phyloP scores from a whole-genome alignment of 1,140 invertebrate species.

The Aradophagus sp. region DNA sequence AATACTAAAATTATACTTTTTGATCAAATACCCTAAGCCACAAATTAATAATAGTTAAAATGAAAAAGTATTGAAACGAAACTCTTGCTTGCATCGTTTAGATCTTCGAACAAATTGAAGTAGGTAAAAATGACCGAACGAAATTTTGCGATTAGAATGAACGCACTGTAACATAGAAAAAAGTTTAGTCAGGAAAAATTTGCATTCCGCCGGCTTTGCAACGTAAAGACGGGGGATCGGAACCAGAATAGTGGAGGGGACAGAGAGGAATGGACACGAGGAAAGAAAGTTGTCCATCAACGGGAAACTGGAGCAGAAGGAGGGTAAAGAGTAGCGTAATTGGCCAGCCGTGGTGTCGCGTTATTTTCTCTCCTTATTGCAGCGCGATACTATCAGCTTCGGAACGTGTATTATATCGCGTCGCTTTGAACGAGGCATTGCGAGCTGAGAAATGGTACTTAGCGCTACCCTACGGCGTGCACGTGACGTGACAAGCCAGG shows the following conservation, averaged over 20 bases:
- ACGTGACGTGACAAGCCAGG: constrained; percentile 57
- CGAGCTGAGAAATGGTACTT: constrained; percentile 58
- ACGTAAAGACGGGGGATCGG: too few relatives aligned
- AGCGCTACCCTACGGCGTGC: constrained; percentile 55
- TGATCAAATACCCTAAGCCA: too few relatives aligned
- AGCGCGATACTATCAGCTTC: constrained; percentile 47
- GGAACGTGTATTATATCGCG: constrained; percentile 57
- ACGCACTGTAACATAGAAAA: too few relatives aligned
- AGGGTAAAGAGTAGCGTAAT: constrained; percentile 41
- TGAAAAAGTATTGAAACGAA: too few relatives aligned
- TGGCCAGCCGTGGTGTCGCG: constrained; percentile 22
- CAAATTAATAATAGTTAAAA: too few relatives aligned
- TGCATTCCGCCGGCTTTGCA: too few relatives aligned
- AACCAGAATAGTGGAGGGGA: constrained; percentile 4
- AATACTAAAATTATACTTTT: too few relatives aligned
- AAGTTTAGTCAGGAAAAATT: too few relatives aligned
- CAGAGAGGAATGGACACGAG: background rate
- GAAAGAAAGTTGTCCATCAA: constrained; percentile 8
- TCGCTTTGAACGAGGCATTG: constrained; percentile 53
- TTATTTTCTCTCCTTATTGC: constrained; percentile 46
- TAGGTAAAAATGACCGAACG: too few relatives aligned
- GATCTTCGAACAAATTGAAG: too few relatives aligned
- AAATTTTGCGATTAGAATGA: too few relatives aligned
- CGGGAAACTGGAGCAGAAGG: constrained; percentile 36
- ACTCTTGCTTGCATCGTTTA: too few relatives aligned